Base-by-base conservation (phyloP, 1,140 invertebrate species). In the Epicauta chinensis region DNA sequence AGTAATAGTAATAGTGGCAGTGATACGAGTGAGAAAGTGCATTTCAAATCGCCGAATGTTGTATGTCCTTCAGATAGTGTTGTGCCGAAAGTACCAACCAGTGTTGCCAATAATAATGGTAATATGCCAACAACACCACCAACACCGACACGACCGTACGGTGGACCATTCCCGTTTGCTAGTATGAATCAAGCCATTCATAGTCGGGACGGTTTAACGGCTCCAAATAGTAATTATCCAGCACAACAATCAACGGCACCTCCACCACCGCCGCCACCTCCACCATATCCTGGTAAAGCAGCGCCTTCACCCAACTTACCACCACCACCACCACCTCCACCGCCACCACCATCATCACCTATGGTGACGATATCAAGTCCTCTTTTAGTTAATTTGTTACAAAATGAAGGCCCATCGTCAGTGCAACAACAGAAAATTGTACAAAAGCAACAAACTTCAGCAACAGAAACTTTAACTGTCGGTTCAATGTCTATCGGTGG, bases 331-430 rank as follows among this genome's bases (percentile, higher is more conserved):
- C 9, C 66, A 58, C 72, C 70, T 44, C 73, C 74, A 31, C 73
- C 73, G 51, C 73, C 75, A 42, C 76, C 76, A 65, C 72, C 77
- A 23, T 7, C 4, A 23, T 23, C 23, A 23, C 23, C 54, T 34
- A 73, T 80, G 61, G 79, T 86, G 29, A 84, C 84, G 14, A 78
- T 89, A 60, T 89, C 89, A 51, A 93, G 89, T 70, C 91, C 91
- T n/a, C 71, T 95, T 44, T 75, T 95, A 36, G 91, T 95, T 2
- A 96, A 95, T 73, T 72, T 95, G 46, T 73, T 95, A 57, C 91
- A 94, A 75, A 93, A 89, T 66, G 89, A 93, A 64, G 84, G 82
- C 16, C 15, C 46, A 37, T 17, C 46, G 37, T 6, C 37, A 16
- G 23, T 23, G 7, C 31, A 43, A 48, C 44, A 34, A 23, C 48